A percentile compares a stretch with the other conserved stretches of the same genome.
phyloP scores from a whole-genome alignment of 2,888 invertebrate genomes.

The Acleris literana region DNA sequence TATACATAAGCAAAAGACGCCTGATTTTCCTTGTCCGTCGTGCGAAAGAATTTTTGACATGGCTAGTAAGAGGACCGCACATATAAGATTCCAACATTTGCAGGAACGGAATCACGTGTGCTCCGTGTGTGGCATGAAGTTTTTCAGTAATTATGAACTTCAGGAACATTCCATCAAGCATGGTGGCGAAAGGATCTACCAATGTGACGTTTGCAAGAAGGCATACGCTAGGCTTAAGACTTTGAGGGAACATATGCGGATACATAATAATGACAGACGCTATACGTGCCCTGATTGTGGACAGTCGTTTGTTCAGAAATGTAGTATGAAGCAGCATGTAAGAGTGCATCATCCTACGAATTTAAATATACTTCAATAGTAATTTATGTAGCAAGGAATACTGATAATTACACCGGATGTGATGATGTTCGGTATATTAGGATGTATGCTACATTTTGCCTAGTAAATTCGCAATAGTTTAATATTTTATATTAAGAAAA shows the following conservation, averaged over 20 bases:
- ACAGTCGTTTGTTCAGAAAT: conserved; percentile 74
- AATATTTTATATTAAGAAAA: not conserved
- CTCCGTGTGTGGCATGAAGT: conserved; percentile 78
- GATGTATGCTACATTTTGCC: no score
- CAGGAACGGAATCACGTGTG: conserved; percentile 79
- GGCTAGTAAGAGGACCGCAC: conserved; percentile 71
- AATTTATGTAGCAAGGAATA: no score
- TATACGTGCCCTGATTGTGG: conserved; percentile 72
- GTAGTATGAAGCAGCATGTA: conserved; percentile 72
- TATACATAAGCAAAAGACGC: conserved; percentile 71
- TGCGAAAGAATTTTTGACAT: conserved; percentile 73
- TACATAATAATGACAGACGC: conserved; percentile 73
- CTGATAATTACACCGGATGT: no score
- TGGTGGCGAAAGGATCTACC: conserved; percentile 79
- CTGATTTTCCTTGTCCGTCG: conserved; percentile 70
- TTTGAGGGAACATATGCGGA: conserved; percentile 75
- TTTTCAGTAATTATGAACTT: conserved; percentile 81
- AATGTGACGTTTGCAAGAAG: conserved; percentile 81
- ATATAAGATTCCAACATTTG: conserved; percentile 71
- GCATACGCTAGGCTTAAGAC: conserved; percentile 74
- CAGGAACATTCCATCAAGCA: conserved; percentile 83
- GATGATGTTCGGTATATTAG: no score
- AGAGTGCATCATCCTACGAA: conserved; percentile 73
- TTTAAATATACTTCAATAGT: conserved; percentile 13
- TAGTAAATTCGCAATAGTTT: no score